Evolutionary conservation across 1,140 invertebrate genomes (phyloP), one percentile per base, ranked within the genome.

Genomic region (Trichogramma pretiosum): DNA sequence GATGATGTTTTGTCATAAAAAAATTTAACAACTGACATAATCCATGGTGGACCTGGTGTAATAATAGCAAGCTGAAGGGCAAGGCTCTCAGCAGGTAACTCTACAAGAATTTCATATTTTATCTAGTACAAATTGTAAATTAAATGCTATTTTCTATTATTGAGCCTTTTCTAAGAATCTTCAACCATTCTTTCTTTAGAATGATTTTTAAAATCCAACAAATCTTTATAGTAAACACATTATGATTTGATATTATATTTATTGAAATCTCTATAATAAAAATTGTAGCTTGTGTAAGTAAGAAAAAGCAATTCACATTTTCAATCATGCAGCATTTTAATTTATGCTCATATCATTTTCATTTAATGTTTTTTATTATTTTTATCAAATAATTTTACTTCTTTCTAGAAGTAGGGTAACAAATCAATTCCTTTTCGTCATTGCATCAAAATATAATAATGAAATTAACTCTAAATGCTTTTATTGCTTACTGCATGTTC

Each of bases 41-140:
- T 65, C 68, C 63, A 61, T 65, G 66, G 49, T 61, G 67, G 67
- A 72, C 68, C 72, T 74, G 77, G 76, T 77, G 70, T 72, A 63
- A n/a, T 78, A 78, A 73, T 81, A 86, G 84, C 79, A 85, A 84
- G 79, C 82, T 85, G 65, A 82, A 81, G 72, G 83, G 83, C 75
- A 83, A 82, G 74, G 79, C 76, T 74, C 72, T 84, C 70, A 80
- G 74, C 82, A 85, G 82, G 82, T 85, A 78, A 83, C 79, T 77
- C 72, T 56, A 61, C 65, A 60, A 61, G 34, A 32, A 48, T 37
- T 39, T 55, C 49, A 50, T 32, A 26, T 56, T 52, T 43, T 33
- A 37, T 54, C 49, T 53, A 21, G 37, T 50, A 48, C 48, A 48
- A 54, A 35, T 45, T 61, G 48, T 40, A 16, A n/a, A 28, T 4